phyloP scores from a whole-genome alignment of 2,113 vertebrate genomes.

The Myodes glareolus region DNA sequence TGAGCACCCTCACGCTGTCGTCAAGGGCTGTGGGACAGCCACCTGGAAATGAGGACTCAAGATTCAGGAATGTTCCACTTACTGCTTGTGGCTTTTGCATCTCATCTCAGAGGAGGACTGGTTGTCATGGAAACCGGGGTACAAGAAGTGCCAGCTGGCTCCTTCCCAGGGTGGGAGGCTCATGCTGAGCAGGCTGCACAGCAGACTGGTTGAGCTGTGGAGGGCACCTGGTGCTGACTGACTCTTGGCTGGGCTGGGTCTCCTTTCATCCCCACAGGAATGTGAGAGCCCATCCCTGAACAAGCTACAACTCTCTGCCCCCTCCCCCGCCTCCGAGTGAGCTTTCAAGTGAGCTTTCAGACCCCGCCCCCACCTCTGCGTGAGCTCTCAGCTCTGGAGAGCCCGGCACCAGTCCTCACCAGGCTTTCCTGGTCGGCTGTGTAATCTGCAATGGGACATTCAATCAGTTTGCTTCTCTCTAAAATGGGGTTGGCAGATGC shows the following conservation, averaged over 20 bases:
- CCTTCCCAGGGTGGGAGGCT: slow-evolving; percentile 59
- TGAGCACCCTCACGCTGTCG: background rate
- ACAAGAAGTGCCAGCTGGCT: slow-evolving; percentile 60
- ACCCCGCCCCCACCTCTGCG: background rate
- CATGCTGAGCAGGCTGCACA: background rate
- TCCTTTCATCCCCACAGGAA: background rate
- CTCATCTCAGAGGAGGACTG: background rate
- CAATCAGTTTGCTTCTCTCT: background rate
- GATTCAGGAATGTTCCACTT: slow-evolving; percentile 55
- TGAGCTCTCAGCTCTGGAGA: background rate
- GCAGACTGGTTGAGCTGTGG: background rate
- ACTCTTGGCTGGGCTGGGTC: background rate
- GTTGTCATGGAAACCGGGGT: slow-evolving; percentile 70
- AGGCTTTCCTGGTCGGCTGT: background rate
- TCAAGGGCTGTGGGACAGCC: slow-evolving; percentile 37
- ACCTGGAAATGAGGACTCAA: slow-evolving; percentile 54
- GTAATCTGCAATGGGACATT: background rate
- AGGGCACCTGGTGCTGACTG: background rate
- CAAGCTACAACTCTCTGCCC: background rate
- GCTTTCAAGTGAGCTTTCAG: background rate
- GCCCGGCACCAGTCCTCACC: background rate
- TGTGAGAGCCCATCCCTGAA: background rate
- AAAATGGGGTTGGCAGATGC: background rate
- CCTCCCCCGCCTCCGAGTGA: background rate
- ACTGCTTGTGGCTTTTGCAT: slow-evolving; percentile 61